Percentiles rank a stretch among this genome's conserved stretches.
Evolutionary conservation across 2,888 invertebrate genomes (phyloP).

Genomic region (Amitus sp.): DNA sequence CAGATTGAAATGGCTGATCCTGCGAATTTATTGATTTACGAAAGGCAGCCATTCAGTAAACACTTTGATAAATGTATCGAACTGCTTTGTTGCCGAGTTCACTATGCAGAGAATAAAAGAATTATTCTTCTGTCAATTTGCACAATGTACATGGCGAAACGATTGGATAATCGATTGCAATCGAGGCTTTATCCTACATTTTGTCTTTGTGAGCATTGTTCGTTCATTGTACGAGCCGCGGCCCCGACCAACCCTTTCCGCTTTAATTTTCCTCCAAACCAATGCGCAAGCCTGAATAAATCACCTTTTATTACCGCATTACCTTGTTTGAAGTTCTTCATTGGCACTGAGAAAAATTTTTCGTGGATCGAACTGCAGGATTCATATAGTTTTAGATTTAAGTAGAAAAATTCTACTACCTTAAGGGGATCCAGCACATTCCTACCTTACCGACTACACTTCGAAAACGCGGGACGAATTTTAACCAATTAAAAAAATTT

Average conservation of each 20-base stretch:
- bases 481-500: too few relatives aligned
- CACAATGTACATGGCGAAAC: conserved; percentile 40
- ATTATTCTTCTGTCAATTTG: conserved; percentile 41
- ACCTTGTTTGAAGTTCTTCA: conserved; percentile 1
- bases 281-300: conserved; percentile 12
- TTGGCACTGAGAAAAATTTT: too few relatives aligned
- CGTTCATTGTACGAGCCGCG: conserved; percentile 33
- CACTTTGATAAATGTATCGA: conserved; percentile 38
- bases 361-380: too few relatives aligned
- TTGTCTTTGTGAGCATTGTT: conserved; percentile 38
- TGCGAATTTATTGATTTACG: conserved; percentile 19
- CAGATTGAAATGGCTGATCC: conserved; percentile 21
- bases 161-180: conserved; percentile 43
- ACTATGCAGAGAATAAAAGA: conserved; percentile 38
- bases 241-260: conserved; percentile 55
- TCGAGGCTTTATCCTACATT: conserved; percentile 35
- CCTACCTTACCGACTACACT: too few relatives aligned
- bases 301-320: conserved; percentile 23
- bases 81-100: conserved; percentile 37
- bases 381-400: too few relatives aligned
- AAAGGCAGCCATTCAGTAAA: conserved; percentile 31
- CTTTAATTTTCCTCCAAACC: conserved; percentile 43
- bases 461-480: too few relatives aligned
- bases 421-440: too few relatives aligned
- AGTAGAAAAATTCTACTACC: too few relatives aligned